Evolutionary conservation across 64 coral and sea anemone species (phyloP), one percentile per base, ranked within the genome.

Genomic region (Porites australiensis): DNA sequence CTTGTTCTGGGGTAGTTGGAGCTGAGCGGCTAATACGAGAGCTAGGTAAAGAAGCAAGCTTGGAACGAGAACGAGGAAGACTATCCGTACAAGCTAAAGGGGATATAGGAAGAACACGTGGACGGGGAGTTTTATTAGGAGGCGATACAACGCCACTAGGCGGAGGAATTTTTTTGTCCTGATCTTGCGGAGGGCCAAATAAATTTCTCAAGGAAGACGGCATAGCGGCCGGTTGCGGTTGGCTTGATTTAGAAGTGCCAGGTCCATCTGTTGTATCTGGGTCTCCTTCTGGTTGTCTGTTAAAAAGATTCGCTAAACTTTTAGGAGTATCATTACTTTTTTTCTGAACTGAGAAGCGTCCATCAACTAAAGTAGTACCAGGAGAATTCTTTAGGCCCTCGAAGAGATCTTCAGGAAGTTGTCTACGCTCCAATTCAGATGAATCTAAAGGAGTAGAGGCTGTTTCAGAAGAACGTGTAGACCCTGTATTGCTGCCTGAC

Each of bases 11-110:
- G 14, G 81, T 68, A 51, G 61, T 50, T 84, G 81, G 63, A 14
- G 79, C 79, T 15, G 81, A 84, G 62, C 43, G 63, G 81, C 59
- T 82, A 5, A 84, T 68, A 22, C 81, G 81, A 68, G 81, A 68
- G 2, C 9, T 46, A 9, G 81, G 58, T 18, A 84, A 67, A 68
- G 46, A 12, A 3, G 78, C 55, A 62, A 16, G 3, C 12, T 81
- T 22, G 22, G 22, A 50, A 68, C 81, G 16, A 22, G 63, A 68
- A 68, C 15, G 10, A 12, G 81, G 9, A 21, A 46, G 44, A 68
- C 62, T 12, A 3, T 78, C 50, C 4, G 50, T 2, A 54, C 75
- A 51, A 3, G 75, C 75, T 13, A 78, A 78, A 55, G 75, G 75
- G 11, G 75, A 58, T 2, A 78, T 78, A 11, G 75, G 75, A 78